Percentiles rank a stretch among this genome's conserved stretches.
Evolutionary conservation across 2,113 vertebrate genomes (phyloP).

Genomic region (Cynocephalus volans): DNA sequence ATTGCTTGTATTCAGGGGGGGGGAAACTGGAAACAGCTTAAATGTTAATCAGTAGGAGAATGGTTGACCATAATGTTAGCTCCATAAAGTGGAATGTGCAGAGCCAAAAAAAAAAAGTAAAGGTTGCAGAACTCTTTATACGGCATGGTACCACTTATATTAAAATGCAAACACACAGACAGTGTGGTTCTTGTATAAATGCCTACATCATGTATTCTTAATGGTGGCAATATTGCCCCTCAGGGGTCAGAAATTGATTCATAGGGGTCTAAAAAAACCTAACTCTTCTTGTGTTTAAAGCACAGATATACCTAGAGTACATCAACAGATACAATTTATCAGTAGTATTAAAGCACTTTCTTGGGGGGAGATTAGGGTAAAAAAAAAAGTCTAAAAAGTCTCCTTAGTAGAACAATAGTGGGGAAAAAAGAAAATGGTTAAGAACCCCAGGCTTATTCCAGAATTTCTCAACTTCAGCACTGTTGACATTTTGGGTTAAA

Average conservation of each 20-base stretch:
- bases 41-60: background rate
- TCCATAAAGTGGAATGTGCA: background rate
- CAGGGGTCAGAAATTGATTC: background rate
- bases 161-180: background rate
- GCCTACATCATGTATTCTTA: background rate
- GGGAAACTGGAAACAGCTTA: background rate
- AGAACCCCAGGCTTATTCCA: background rate
- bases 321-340: background rate
- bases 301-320: background rate
- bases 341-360: background rate
- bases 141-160: background rate
- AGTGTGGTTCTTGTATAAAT: background rate
- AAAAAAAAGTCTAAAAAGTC: background rate
- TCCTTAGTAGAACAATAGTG: background rate
- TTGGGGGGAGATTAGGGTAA: background rate
- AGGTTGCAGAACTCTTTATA: background rate
- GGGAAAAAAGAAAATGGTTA: background rate
- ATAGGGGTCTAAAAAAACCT: background rate
- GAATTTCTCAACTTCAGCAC: background rate
- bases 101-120: background rate
- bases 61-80: background rate
- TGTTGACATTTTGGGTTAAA: background rate
- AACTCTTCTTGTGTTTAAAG: background rate
- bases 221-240: background rate
- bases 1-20: background rate